Conservation (phyloP, 2,797 vertebrate genomes). For the Bradypodion pumilum region DNA sequence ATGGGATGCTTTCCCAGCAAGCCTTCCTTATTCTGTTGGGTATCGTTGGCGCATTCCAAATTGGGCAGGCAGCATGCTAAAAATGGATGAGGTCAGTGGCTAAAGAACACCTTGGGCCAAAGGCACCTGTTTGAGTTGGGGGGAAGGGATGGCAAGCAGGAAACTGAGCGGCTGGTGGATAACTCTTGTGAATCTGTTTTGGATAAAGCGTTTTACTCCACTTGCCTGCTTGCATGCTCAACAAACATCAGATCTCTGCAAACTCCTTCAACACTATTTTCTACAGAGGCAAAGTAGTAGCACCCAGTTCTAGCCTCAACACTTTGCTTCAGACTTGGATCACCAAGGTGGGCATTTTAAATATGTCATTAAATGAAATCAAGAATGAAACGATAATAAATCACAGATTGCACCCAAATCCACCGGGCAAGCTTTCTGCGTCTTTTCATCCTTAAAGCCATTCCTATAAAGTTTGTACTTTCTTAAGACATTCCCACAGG, state of each 20-base stretch:
- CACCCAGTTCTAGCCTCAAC: neutral
- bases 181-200: neutral
- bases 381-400: slow-evolving; percentile 16
- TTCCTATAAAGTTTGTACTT: neutral
- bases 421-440: neutral
- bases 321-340: slow-evolving; percentile 16
- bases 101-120: slow-evolving; percentile 18
- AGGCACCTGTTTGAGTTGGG: slow-evolving; percentile 2
- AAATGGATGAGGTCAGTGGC: neutral
- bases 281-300: neutral
- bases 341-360: slow-evolving; percentile 13
- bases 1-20: neutral
- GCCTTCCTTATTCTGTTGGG: neutral
- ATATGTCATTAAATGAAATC: slow-evolving; percentile 35
- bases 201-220: neutral
- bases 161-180: neutral
- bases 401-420: neutral
- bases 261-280: neutral
- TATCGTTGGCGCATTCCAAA: slow-evolving; percentile 9
- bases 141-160: neutral
- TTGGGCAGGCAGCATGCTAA: neutral
- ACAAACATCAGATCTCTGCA: neutral
- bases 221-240: neutral
- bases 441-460: neutral
- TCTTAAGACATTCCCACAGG: neutral